A percentile compares a stretch with the other conserved stretches of the same genome.
These are phyloP conservation scores for Bathybates hornii DNA, from an alignment of 2,113 vertebrate species.

Conservation along the genomic window DNA sequence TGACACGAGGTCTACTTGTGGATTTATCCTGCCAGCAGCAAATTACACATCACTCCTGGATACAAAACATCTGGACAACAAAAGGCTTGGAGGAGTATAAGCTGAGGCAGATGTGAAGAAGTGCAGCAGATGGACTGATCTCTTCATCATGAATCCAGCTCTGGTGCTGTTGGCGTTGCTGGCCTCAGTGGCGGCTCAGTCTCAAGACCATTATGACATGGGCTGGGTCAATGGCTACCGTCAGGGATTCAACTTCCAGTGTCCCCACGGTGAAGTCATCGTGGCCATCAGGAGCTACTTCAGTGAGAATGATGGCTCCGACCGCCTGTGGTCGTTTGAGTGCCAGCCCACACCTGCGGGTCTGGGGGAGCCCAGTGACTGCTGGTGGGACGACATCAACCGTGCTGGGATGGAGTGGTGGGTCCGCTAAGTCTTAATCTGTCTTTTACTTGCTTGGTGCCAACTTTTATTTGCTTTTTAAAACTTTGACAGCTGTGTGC, in stretches of 20 bases:
- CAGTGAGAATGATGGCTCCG: conserved; percentile 83
- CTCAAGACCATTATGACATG: conserved; percentile 77
- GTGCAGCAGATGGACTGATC: conserved; percentile 36
- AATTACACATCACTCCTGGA: conserved; percentile 82
- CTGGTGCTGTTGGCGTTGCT: conserved; percentile 70
- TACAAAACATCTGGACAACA: conserved; percentile 88
- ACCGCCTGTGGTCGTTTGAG: conserved; percentile 90
- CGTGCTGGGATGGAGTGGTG: conserved; percentile 91
- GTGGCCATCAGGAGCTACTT: conserved; percentile 89
- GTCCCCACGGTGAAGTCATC: conserved; percentile 85
- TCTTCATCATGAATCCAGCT: conserved; percentile 73
- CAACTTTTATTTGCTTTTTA: not conserved
- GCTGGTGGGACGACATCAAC: conserved; percentile 99
- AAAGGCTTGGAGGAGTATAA: conserved; percentile 76
- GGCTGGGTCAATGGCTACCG: conserved; percentile 86
- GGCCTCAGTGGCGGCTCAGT: conserved; percentile 38
- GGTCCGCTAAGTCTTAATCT: conserved; percentile 6
- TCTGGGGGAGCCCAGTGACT: conserved; percentile 87
- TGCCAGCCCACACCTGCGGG: conserved; percentile 83
- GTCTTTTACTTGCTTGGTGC: not conserved
- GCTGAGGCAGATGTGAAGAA: conserved; percentile 51
- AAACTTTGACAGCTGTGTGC: not conserved
- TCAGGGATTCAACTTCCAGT: conserved; percentile 96
- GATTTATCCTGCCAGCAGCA: conserved; percentile 56
- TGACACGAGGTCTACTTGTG: conserved; percentile 44